Base-by-base conservation (phyloP, 1,140 invertebrate species). In the Drosophila melanica region DNA sequence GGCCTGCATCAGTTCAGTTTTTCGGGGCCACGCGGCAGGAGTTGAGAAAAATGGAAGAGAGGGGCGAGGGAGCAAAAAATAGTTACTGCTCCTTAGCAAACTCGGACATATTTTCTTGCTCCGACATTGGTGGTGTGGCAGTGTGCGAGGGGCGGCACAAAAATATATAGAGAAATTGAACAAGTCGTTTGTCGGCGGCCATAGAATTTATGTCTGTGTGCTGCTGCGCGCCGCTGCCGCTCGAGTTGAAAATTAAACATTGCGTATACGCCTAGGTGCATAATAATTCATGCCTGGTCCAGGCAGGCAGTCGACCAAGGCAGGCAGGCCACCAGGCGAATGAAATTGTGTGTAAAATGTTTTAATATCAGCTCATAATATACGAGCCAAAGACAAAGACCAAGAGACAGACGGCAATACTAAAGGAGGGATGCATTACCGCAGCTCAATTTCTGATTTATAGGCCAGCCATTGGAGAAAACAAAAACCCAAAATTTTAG, bases 241-340 rank as follows among this genome's bases (percentile, higher is more conserved):
- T 77, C 68, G 79, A 87, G 79, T 89, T 87, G 84, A 89, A 87
- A 89, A 89, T 89, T 89, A 89, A 90, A 89, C 85, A 89, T 89
- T 89, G 84, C 84, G 84, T 89, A 89, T 90, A 89, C 84, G 84
- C 84, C 85, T 89, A 89, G 85, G 85, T 90, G 85, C 85, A 89
- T 89, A 89, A 87, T 87, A 87, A 87, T 87, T 87, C 84, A 87
- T 87, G 69, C 68, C 70, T 50, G 35, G 59, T 80, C 65, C 77
- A 59, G 66, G 63, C 69, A 39, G 69, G 30, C 47, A 45, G 45
- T 10, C 50, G 59, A 50, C 62, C 70, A 79, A 23, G 47, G 23
- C 47, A 23, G 48, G 27, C 47, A 14, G 47, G 47, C 75, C 44
- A 35, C 64, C 60, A 66, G 64, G 65, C 50, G 47, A 67, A 72